phyloP scores from a whole-genome alignment of 2,797 vertebrate species.

The Tinamus major region DNA sequence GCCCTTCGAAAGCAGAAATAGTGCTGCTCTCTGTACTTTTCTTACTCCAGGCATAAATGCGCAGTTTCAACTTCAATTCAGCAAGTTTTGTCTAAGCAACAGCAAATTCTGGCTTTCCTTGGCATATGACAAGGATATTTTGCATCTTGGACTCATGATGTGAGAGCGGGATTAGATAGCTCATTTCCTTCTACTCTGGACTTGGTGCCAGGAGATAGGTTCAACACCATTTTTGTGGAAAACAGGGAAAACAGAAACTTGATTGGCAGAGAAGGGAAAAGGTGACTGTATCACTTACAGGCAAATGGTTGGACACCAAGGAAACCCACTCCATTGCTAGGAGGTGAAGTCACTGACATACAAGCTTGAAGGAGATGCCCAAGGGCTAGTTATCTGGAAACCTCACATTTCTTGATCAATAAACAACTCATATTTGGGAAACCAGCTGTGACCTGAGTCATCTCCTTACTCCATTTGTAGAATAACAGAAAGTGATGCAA shows the following conservation, averaged over 20 bases:
- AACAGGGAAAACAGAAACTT: background rate
- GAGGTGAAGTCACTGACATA: slow-evolving; percentile 40
- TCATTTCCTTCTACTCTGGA: background rate
- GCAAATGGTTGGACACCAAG: background rate
- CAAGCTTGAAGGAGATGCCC: background rate
- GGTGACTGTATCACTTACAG: background rate
- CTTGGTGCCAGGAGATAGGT: background rate
- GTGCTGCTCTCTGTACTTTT: background rate
- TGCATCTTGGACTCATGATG: background rate
- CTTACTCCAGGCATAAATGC: background rate
- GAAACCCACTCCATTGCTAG: slow-evolving; percentile 38
- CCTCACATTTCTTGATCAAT: background rate
- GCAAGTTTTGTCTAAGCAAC: background rate
- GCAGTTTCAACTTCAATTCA: background rate
- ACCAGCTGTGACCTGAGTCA: slow-evolving; percentile 58
- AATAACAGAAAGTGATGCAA: slow-evolving; percentile 33
- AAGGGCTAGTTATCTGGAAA: slow-evolving; percentile 5
- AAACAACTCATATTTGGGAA: slow-evolving; percentile 36
- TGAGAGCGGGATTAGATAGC: background rate
- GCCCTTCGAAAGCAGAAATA: background rate
- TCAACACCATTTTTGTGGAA: background rate
- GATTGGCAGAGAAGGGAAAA: background rate
- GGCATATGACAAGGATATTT: background rate
- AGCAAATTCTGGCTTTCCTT: background rate
- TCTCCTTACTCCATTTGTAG: slow-evolving; percentile 43